Conservation (phyloP, 2,888 invertebrate species). For the Acronicta aceris region DNA sequence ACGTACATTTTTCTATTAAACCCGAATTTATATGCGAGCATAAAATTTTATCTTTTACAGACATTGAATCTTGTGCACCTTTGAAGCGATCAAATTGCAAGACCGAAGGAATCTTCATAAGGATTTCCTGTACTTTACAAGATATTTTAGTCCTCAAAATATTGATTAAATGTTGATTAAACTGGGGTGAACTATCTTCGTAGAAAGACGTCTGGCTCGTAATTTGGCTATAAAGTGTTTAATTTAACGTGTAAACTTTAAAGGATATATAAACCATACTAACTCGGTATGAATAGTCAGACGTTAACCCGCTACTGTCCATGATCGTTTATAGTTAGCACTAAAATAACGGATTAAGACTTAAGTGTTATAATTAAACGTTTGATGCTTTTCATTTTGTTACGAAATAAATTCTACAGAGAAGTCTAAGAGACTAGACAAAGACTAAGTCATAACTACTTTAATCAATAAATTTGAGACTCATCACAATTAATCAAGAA, state of each 20-base stretch:
- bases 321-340: conserved; percentile 27
- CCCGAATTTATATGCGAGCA: conserved; percentile 35
- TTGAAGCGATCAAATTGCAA: conserved; percentile 26
- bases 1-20: conserved; percentile 48
- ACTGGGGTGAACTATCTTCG: background rate
- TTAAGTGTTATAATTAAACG: conserved; percentile 43
- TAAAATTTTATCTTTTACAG: conserved; percentile 47
- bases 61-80: conserved; percentile 26
- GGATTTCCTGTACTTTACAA: conserved; percentile 19
- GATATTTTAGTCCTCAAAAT: conserved; percentile 34
- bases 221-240: conserved; percentile 19
- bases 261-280: conserved; percentile 31
- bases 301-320: conserved; percentile 25
- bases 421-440: too few relatives aligned
- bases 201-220: background rate
- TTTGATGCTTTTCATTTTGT: conserved; percentile 26
- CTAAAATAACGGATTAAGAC: conserved; percentile 40
- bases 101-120: conserved; percentile 27
- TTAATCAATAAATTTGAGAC: too few relatives aligned
- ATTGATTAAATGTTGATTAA: conserved; percentile 29
- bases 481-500: too few relatives aligned
- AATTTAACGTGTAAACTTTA: conserved; percentile 41
- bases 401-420: background rate
- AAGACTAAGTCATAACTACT: too few relatives aligned
- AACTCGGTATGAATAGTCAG: conserved; percentile 26